A percentile compares a stretch with the other conserved stretches of the same genome.
Evolutionary conservation across 2,888 invertebrate species (phyloP).

Genomic region (Drosophila longiperda): DNA sequence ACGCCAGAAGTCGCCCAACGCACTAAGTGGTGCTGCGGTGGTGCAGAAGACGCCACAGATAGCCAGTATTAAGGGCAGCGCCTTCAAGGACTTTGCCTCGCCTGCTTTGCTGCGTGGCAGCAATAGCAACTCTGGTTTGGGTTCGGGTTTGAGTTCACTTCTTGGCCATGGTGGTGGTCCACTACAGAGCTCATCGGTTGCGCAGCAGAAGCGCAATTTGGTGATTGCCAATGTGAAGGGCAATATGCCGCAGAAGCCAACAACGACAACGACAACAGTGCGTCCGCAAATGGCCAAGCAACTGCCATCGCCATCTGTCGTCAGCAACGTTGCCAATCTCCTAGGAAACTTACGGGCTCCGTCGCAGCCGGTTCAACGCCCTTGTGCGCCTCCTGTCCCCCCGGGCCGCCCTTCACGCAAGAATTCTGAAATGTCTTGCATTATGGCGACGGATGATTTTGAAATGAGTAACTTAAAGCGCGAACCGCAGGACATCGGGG

Average conservation of each 20-base stretch:
- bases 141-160: neutral
- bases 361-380: neutral
- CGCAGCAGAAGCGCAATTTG: constrained; percentile 45
- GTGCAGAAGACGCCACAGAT: constrained; percentile 53
- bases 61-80: constrained; percentile 42
- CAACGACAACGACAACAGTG: neutral
- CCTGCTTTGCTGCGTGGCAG: constrained; percentile 30
- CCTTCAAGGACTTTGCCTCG: constrained; percentile 37
- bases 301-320: neutral
- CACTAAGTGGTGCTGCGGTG: neutral
- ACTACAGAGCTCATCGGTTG: neutral
- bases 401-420: neutral
- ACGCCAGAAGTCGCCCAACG: constrained; percentile 37
- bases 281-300: constrained; percentile 3
- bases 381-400: neutral
- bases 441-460: constrained; percentile 69
- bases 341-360: constrained; percentile 6
- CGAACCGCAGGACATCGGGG: constrained; percentile 61
- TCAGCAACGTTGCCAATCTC: constrained; percentile 42
- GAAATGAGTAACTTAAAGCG: constrained; percentile 58
- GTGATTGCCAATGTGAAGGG: constrained; percentile 60
- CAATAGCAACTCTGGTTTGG: neutral
- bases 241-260: neutral
- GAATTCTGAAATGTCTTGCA: constrained; percentile 54
- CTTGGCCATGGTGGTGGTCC: neutral